These are phyloP conservation scores for Ophioderma brevispina DNA, from an alignment of 35 echinoderm and acorn worm genomes.

Conservation along the genomic window DNA sequence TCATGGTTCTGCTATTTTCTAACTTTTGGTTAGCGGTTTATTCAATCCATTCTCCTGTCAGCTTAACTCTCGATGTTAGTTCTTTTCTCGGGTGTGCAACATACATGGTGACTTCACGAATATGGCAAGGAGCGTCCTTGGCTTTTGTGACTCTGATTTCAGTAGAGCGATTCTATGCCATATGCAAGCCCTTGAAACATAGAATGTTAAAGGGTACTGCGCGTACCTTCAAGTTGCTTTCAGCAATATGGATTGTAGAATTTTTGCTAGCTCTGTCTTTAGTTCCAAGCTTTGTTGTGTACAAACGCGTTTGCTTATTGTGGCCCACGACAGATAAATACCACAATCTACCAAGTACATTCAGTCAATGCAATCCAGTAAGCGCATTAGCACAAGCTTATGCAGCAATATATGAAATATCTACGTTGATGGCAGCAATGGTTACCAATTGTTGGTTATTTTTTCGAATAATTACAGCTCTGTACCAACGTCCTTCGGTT, in stretches of 20 bases:
- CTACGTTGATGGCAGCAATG: not conserved
- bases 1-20: not conserved
- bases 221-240: not conserved
- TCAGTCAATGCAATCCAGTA: not conserved
- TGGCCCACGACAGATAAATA: not conserved
- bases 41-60: not conserved
- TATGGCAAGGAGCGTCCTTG: not conserved
- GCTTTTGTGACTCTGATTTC: not conserved
- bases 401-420: not conserved
- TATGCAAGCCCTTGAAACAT: not conserved
- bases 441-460: not conserved
- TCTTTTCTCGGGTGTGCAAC: not conserved
- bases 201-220: not conserved
- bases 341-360: not conserved
- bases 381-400: not conserved
- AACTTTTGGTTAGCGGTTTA: not conserved
- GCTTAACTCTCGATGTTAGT: not conserved
- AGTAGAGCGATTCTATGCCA: not conserved
- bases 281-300: not conserved
- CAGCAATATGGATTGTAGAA: not conserved
- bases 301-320: not conserved
- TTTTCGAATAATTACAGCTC: not conserved
- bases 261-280: not conserved
- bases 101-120: not conserved
- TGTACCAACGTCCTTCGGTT: not conserved